Base-by-base conservation (phyloP, 2,888 invertebrate genomes). In the Amaurobius ferox region DNA sequence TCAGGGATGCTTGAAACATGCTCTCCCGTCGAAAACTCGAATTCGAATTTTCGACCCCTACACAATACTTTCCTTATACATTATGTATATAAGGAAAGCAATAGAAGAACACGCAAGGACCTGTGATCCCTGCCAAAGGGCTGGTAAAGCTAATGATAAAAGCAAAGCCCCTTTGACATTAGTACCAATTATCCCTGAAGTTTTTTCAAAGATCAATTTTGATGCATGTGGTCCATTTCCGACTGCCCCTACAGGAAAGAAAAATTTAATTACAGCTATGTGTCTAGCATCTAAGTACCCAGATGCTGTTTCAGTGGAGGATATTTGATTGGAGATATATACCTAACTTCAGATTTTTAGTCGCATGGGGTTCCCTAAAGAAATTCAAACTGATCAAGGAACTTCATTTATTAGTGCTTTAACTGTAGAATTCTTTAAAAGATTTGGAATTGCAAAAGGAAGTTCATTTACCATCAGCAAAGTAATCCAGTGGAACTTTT, bases 401-500 rank as follows among this genome's bases (percentile, higher is more conserved):
- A 73, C 11, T 2, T 80, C 67, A 39, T 55, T 35, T 48, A 11
- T 26, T 11, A 73, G 73, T 61, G 35, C 6, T 6, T 30, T 73
- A 16, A 61, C 40, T 0, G 16, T 13, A 13, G 68, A 68, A 68
- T 70, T 70, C 40, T 39, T 23, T 0, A 23, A 70, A 9, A 39
- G 16, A 44, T 23, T 70, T 40, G 68, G 68, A 6, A 64, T 74
- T 0, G 32, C 0, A 23, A 44, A 0, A 28, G 26, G 26, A 68
- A 30, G n/a, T 77, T 71, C 13, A 32, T 71, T 11, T 19, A 72
- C 19, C 71, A 72, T 32, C 77, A 71, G 2, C 77, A 83, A 32
- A 77, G 29, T 28, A 77, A 83, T 39, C 64, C 48, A 5, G 39
- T 66, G 0, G 77, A 76, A 23, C 32, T 39, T 16, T 64, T 66